Conservation (phyloP, 2,888 invertebrate genomes). For the Ceriagrion tenellum region DNA sequence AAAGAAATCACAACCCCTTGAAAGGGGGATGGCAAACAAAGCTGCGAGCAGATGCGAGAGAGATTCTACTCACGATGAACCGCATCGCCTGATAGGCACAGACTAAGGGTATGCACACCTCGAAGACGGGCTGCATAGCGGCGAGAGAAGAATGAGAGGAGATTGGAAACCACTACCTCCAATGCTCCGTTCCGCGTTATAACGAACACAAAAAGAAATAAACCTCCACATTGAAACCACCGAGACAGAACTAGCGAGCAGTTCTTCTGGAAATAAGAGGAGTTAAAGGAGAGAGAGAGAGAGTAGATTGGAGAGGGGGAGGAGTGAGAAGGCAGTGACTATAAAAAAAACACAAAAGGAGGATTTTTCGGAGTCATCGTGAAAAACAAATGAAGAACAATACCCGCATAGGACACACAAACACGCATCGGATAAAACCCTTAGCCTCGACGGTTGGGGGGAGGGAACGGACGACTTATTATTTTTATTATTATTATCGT, state of each 20-base stretch:
- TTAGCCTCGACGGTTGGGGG: neutral
- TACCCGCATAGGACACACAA: constrained; percentile 39
- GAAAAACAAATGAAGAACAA: constrained; percentile 47
- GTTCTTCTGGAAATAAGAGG: constrained; percentile 3
- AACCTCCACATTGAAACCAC: constrained; percentile 52
- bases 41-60: neutral
- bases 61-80: neutral
- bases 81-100: neutral
- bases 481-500: neutral
- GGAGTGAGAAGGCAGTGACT: neutral
- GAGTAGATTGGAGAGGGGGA: neutral
- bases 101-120: constrained; percentile 29
- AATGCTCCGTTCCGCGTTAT: neutral
- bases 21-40: neutral
- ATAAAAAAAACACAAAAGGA: constrained; percentile 7
- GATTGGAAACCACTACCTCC: constrained; percentile 37
- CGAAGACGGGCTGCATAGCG: neutral
- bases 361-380: constrained; percentile 38
- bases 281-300: neutral
- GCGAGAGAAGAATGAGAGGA: neutral
- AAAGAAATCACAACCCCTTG: neutral
- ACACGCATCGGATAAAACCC: constrained; percentile 65
- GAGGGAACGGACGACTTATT: neutral
- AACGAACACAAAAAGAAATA: neutral
- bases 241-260: constrained; percentile 44